These are phyloP conservation scores for Meliscaeva auricollis DNA, from an alignment of 2,888 invertebrate species.

Conservation along the genomic window DNA sequence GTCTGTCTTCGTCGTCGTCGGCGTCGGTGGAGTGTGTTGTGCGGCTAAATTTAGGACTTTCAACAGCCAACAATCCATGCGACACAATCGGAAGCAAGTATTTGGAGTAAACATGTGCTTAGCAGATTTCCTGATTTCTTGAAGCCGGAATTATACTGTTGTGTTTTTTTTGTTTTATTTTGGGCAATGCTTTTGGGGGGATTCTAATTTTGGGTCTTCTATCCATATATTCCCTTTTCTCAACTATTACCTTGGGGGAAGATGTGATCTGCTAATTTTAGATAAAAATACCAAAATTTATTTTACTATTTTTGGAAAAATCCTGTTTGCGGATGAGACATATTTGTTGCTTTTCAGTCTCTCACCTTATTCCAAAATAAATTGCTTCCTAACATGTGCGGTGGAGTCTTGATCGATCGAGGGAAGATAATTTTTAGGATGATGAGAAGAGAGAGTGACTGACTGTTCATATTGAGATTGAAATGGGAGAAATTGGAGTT, in stretches of 20 bases:
- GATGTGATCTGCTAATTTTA: conserved; percentile 65
- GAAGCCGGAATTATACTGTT: conserved; percentile 60
- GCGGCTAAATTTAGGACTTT: conserved; percentile 69
- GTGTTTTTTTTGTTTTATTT: conserved; percentile 7
- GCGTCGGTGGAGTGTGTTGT: conserved; percentile 44
- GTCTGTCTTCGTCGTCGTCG: neutral
- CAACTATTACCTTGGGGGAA: conserved; percentile 34
- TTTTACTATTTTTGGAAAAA: conserved; percentile 56
- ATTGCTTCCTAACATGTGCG: conserved; percentile 6
- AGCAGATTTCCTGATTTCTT: conserved; percentile 72
- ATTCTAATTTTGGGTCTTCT: conserved; percentile 11
- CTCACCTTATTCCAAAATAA: conserved; percentile 54
- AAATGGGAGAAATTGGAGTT: conserved; percentile 55
- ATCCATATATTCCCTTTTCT: neutral
- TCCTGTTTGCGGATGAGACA: conserved; percentile 50
- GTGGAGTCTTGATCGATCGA: neutral
- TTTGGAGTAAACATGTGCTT: conserved; percentile 71
- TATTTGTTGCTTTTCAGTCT: conserved; percentile 37
- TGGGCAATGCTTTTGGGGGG: conserved; percentile 39
- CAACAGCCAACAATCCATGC: conserved; percentile 62
- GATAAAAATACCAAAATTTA: conserved; percentile 20
- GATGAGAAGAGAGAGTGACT: conserved; percentile 9
- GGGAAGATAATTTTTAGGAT: conserved; percentile 31
- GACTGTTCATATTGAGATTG: neutral
- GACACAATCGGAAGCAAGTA: conserved; percentile 73